Evolutionary conservation across 2,888 invertebrate genomes (phyloP), one percentile per base, ranked within the genome.

Genomic region (Hanleya hanleyi): DNA sequence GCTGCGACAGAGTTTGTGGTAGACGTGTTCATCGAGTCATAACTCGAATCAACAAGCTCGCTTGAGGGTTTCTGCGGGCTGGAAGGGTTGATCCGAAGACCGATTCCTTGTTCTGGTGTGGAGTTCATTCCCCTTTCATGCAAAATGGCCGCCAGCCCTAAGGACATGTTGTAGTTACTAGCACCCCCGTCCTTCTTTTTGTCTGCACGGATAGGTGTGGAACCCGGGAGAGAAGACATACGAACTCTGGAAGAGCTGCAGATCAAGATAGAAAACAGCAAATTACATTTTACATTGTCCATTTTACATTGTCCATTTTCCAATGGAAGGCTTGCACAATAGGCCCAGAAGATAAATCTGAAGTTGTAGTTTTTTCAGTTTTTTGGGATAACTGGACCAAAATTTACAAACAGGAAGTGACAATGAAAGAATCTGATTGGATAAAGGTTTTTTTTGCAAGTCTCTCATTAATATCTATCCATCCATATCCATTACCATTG

Each of bases 131-230:
- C 95, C 77, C 95, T 92, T 91, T 95, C 94, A 86, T 96, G 93
- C 86, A 97, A 88, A 93, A 96, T 93, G 83, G 95, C 94, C 22
- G 95, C 95, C 41, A 96, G 91, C 0, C 95, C 94, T 15, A 93
- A 90, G 0, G 94, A 94, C n/a, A 95, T 95, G 18, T 94, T 94
- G 89, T 94, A 95, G 1, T 95, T 95, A 71, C 94, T 94, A 6
- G 86, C 26, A 18, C 18, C 18, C 9, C 41, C 41, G 9, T 57
- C 22, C 57, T 57, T 57, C 57, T 18, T 9, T 15, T 7, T 7
- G 9, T 22, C 29, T 1, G 35, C 64, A 12, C 12, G n/a, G 47
- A 15, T 41, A n/a, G 71, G 67, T 65, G 75, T 22, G 73, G 76
- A 57, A 70, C 76, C 64, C 74, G 77, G 51, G 77, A 76, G 50